Base-by-base conservation (phyloP, 2,888 invertebrate species). In the Steinernema carpocapsae region DNA sequence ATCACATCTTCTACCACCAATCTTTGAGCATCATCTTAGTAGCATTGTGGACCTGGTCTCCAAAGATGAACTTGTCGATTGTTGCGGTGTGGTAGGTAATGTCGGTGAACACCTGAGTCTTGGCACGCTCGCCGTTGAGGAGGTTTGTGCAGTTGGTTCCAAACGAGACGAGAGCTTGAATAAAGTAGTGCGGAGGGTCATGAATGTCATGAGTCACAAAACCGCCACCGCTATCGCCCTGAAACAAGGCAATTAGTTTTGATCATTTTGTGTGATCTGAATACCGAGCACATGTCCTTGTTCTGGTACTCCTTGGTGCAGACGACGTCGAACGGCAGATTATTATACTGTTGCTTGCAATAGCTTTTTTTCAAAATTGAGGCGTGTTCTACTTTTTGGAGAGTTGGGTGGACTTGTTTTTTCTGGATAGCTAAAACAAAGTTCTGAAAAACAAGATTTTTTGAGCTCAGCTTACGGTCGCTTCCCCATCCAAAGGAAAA, bases 151-250 rank as follows among this genome's bases (percentile, higher is more conserved):
- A 64, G 7, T 64, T 32, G 26, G 64, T 29, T 1, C 64, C 32
- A 17, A 32, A 64, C 1, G 64, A 64, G 32, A 64, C 64, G 64
- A 64, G 29, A 14, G 29, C 64, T 10, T 32, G 29, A 7, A 64
- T 22, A 32, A 64, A 64, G 32, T 1, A 64, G 64, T 48, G n/a
- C 14, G 3, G 6, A 37, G 37, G 37, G 48, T n/a, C n/a, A n/a
- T n/a, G n/a, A n/a, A n/a, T n/a, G n/a, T n/a, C n/a, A n/a, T n/a
- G 14, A 3, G 3, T 29, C 32, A 32, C 19, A 6, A 64, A 17
- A 12, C 64, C 64, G 4, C 64, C 64, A n/a, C 64, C 64, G 32
- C 64, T 64, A 17, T 64, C 64, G 26, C 64, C 64, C 64, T 64
- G 19, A 32, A 64, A 32, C 6, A 3, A 32, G 26, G 14, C 2